Evolutionary conservation across 2,797 vertebrate species (phyloP).

Genomic region (Peromyscus aztecus): DNA sequence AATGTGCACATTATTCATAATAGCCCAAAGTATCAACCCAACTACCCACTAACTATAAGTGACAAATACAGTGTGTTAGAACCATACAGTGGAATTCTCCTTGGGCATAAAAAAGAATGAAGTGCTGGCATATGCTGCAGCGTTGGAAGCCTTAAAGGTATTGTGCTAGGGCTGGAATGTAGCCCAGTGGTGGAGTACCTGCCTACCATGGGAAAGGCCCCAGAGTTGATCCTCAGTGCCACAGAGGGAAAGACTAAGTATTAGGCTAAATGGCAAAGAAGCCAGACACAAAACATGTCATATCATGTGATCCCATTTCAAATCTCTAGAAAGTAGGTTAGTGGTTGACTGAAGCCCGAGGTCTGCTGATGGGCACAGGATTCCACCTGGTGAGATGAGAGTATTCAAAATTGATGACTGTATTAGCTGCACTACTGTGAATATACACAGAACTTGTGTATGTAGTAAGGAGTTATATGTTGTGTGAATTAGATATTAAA

Average conservation of each 20-base stretch:
- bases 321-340: not conserved
- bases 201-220: not conserved
- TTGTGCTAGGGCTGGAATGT: not conserved
- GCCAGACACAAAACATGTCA: not conserved
- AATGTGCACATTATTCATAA: not conserved
- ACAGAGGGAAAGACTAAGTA: not conserved
- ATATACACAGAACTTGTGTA: not conserved
- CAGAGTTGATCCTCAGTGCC: not conserved
- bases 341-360: not conserved
- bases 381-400: constrained; percentile 9
- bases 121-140: not conserved
- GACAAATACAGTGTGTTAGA: not conserved
- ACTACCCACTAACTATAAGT: not conserved
- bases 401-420: not conserved
- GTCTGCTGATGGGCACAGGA: not conserved
- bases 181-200: not conserved
- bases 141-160: not conserved
- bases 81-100: not conserved
- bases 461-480: not conserved
- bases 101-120: not conserved
- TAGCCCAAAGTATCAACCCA: not conserved
- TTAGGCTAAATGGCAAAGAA: constrained; percentile 16
- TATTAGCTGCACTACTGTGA: not conserved
- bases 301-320: not conserved
- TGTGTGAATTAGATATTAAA: constrained; percentile 17